Conservation (phyloP, 2,888 invertebrate species). For the Sacculina carcini region DNA sequence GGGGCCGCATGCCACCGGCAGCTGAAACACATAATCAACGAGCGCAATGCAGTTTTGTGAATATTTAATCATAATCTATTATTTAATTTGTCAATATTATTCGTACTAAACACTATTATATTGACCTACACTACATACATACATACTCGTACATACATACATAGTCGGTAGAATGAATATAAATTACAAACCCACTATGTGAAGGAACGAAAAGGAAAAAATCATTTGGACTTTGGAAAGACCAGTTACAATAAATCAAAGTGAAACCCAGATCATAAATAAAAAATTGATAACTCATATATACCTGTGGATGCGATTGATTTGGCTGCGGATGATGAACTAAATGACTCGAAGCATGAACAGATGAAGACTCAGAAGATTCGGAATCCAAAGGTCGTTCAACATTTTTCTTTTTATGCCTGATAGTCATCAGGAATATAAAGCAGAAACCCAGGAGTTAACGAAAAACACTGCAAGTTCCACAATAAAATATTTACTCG, state of each 20-base stretch:
- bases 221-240: too few relatives aligned
- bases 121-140: too few relatives aligned
- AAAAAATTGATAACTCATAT: neutral
- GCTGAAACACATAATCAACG: too few relatives aligned
- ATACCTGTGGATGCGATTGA: neutral
- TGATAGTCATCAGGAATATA: conserved; percentile 2
- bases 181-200: neutral
- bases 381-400: neutral
- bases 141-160: too few relatives aligned
- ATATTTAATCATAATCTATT: too few relatives aligned
- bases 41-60: too few relatives aligned
- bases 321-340: neutral
- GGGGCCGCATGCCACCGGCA: neutral
- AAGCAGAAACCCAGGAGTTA: too few relatives aligned
- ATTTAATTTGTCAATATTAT: too few relatives aligned
- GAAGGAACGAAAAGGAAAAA: neutral
- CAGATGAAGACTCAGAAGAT: neutral
- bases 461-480: too few relatives aligned
- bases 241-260: neutral
- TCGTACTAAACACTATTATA: too few relatives aligned
- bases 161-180: too few relatives aligned
- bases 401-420: conserved; percentile 1
- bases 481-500: too few relatives aligned
- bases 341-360: neutral
- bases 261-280: neutral